phyloP scores from a whole-genome alignment of 2,797 vertebrate species.

The Apogon talboti region DNA sequence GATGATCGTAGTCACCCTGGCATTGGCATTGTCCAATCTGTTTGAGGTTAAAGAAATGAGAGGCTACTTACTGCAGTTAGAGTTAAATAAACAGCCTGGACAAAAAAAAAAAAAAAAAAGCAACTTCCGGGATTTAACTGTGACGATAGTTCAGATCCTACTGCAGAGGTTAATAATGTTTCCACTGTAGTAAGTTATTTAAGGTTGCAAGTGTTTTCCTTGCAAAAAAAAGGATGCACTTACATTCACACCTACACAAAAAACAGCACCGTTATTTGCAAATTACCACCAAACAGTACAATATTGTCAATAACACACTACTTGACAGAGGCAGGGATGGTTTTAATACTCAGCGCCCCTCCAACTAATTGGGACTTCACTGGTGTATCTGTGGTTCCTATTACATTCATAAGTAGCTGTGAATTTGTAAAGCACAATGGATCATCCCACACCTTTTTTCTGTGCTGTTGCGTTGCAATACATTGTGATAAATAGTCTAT shows the following conservation, averaged over 20 bases:
- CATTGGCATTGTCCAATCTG: too few species aligned
- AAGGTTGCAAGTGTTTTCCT: neutral
- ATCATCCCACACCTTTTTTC: neutral
- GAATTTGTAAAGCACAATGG: conserved; percentile 25
- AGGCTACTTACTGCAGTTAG: too few species aligned
- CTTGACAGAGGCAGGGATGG: conserved; percentile 46
- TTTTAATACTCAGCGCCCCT: conserved; percentile 43
- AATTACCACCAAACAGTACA: conserved; percentile 56
- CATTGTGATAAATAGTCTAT: conserved; percentile 8
- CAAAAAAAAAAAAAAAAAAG: too few species aligned
- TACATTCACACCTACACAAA: conserved; percentile 18
- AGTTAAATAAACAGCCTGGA: too few species aligned
- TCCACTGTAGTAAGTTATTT: too few species aligned
- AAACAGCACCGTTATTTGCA: conserved; percentile 21
- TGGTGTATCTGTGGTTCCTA: conserved; percentile 15
- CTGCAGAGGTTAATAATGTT: too few species aligned
- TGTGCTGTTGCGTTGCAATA: conserved; percentile 14
- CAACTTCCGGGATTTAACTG: too few species aligned
- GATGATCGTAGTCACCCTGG: too few species aligned
- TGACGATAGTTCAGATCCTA: too few species aligned
- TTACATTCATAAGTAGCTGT: conserved; percentile 40
- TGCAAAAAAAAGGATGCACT: neutral
- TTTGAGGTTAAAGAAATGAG: too few species aligned
- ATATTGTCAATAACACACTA: conserved; percentile 52
- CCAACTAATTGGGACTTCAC: conserved; percentile 55